Base-by-base conservation (phyloP, 2,888 invertebrate species). In the Tachina lurida region DNA sequence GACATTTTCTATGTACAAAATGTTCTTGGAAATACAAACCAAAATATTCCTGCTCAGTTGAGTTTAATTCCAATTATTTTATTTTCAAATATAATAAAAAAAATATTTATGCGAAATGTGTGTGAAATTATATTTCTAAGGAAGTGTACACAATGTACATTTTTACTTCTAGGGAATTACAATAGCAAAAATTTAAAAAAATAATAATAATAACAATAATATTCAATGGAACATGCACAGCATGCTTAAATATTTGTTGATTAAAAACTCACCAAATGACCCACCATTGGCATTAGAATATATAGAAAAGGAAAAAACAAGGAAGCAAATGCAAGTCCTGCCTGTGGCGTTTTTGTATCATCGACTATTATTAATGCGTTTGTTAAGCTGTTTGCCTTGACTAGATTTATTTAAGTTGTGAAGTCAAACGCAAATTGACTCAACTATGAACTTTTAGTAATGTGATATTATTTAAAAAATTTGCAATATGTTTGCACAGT, bases 231-330 rank as follows among this genome's bases (percentile, higher is more conserved):
- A 31, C 10, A n/a, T 73, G 71, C 71, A 60, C 22, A 45, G 45
- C n/a, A 22, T 58, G 71, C 31, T 19, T 10, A 19, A 70, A 54
- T 45, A 45, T 56, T 54, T 7, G 71, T 47, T 73, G 71, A 58
- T 58, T 58, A 47, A 31, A 58, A 47, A 47, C 43, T 45, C 58
- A 60, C n/a, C 31, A 47, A 70, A 70, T 49, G 68, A 52, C 7
- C 31, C 68, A 52, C 68, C 68, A 56, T 56, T 54, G 19, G 43
- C 54, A 70, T 43, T 56, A 10, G 43, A 56, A 63, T 17, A 43
- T 1, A 63, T 22, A 68, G 13, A 47, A 47, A n/a, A 54, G 10
- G 43, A 15, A 54, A 41, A 41, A 41, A 9, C 39, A 52, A 67
- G 52, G n/a, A 1, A 22, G 15, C 2, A 52, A 19, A 19, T 12